Evolutionary conservation across 1,140 invertebrate species (phyloP).

Genomic region (Aphelinus certus): DNA sequence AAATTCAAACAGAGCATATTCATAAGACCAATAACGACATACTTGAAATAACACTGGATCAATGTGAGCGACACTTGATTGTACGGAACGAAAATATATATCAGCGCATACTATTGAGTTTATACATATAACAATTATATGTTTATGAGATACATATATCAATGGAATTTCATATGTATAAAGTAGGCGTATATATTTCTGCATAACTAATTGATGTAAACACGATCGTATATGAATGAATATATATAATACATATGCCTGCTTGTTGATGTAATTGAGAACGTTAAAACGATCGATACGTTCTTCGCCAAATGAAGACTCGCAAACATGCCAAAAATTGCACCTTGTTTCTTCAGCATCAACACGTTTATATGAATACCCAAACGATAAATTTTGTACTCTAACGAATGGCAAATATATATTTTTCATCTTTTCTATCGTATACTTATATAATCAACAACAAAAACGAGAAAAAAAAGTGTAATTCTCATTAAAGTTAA

Average conservation of each 20-base stretch:
- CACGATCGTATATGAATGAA: slow-evolving; percentile 36
- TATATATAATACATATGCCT: slow-evolving; percentile 20
- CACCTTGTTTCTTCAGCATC: slow-evolving; percentile 34
- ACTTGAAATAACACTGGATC: no score
- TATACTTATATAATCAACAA: slow-evolving; percentile 13
- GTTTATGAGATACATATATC: slow-evolving; percentile 24
- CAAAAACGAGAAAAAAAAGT: background rate
- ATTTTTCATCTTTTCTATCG: slow-evolving; percentile 56
- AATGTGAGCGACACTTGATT: background rate
- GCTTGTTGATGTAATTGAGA: background rate
- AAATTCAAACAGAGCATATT: background rate
- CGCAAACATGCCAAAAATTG: slow-evolving; percentile 32
- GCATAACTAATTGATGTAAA: slow-evolving; percentile 40
- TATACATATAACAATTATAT: slow-evolving; percentile 29
- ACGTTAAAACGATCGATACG: slow-evolving; percentile 5
- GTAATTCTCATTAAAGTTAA: slow-evolving; percentile 26
- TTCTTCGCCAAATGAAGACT: slow-evolving; percentile 7
- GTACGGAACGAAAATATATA: background rate
- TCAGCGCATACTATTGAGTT: background rate
- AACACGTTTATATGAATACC: slow-evolving; percentile 23
- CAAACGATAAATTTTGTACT: slow-evolving; percentile 24
- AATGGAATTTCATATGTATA: slow-evolving; percentile 34
- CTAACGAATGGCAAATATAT: slow-evolving; percentile 26
- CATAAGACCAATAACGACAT: background rate
- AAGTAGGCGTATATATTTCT: slow-evolving; percentile 40